A percentile compares a stretch with the other conserved stretches of the same genome.
These are phyloP conservation scores for Eptatretus atami DNA, from an alignment of 2,797 vertebrate species.

Conservation along the genomic window DNA sequence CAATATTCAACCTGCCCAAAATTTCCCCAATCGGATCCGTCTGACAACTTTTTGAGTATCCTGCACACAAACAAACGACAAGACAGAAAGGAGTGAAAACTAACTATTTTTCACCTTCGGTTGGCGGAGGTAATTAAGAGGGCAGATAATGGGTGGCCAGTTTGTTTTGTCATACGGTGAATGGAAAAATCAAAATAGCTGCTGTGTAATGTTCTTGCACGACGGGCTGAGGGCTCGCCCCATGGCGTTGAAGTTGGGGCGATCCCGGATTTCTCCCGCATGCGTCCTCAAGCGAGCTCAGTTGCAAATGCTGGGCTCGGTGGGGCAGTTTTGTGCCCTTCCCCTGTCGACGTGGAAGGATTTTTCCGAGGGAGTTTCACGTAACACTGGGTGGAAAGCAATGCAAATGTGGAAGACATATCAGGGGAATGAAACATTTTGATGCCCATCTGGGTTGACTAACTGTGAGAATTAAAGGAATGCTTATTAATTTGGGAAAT, in stretches of 20 bases:
- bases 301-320: conserved; percentile 62
- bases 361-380: conserved; percentile 84
- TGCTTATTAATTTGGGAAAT: no score
- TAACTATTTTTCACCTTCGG: not conserved
- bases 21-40: no score
- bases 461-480: no score
- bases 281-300: conserved; percentile 94
- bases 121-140: not conserved
- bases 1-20: no score
- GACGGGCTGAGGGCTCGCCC: conserved; percentile 85
- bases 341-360: conserved; percentile 70
- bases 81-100: not conserved
- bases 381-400: no score
- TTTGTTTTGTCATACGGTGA: conserved; percentile 6
- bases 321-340: conserved; percentile 51
- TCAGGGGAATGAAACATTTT: no score
- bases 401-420: no score
- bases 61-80: no score
- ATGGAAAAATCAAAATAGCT: conserved; percentile 42
- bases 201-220: conserved; percentile 93
- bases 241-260: conserved; percentile 90
- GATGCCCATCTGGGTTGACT: no score
- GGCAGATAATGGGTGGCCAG: not conserved
- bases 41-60: no score
- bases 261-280: conserved; percentile 76